phyloP scores from a whole-genome alignment of 2,113 vertebrate species.

The Climacteris rufus region DNA sequence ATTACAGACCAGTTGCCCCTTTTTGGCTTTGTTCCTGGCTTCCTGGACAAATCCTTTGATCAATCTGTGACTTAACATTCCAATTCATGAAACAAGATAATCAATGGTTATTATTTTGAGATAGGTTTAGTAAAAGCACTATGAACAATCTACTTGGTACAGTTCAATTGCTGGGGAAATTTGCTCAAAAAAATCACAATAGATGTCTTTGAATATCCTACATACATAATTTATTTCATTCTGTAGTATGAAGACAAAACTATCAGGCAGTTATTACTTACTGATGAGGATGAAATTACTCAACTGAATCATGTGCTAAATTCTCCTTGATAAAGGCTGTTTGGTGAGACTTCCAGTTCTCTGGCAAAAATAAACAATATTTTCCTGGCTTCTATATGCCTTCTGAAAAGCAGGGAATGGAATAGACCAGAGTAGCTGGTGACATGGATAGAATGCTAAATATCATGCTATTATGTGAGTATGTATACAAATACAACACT shows the following conservation, averaged over 20 bases:
- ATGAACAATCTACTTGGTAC: background rate
- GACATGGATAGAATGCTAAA: background rate
- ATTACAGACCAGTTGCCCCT: background rate
- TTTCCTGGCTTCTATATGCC: background rate
- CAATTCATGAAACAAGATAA: background rate
- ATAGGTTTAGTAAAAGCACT: background rate
- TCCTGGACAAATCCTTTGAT: background rate
- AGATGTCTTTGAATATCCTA: background rate
- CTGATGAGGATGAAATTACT: background rate
- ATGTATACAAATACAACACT: background rate
- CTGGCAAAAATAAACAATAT: background rate
- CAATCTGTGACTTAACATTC: background rate
- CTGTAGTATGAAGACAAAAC: background rate
- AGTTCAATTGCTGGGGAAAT: background rate
- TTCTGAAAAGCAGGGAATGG: background rate
- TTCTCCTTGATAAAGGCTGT: background rate
- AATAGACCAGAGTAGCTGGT: background rate
- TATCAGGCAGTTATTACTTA: background rate
- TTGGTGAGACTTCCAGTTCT: background rate
- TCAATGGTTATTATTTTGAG: background rate
- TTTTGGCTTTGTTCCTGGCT: background rate
- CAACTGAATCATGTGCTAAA: background rate
- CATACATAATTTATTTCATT: background rate
- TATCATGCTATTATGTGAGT: background rate
- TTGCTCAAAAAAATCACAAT: background rate